Percentiles rank a stretch among this genome's conserved stretches.
phyloP scores from a whole-genome alignment of 2,113 vertebrate genomes.

The Anolis carolinensis region DNA sequence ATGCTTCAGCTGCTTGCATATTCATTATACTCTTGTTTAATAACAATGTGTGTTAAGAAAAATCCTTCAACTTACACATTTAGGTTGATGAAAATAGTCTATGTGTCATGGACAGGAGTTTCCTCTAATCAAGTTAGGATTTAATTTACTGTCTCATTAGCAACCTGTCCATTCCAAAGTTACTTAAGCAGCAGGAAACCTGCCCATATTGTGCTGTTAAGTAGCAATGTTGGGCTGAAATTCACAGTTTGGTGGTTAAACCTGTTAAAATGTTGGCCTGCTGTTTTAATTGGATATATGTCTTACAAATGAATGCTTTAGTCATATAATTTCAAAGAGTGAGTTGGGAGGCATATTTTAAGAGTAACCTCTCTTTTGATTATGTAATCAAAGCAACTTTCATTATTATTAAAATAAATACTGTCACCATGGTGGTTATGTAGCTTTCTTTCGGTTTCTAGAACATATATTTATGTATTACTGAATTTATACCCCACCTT shows the following conservation, averaged over 20 bases:
- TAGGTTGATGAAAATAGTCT: background rate
- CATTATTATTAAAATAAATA: background rate
- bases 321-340: background rate
- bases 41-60: background rate
- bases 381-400: background rate
- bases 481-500: too few species aligned
- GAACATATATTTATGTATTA: too few species aligned
- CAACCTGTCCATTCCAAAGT: background rate
- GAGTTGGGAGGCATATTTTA: too few species aligned
- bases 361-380: too few species aligned
- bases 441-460: background rate
- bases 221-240: background rate
- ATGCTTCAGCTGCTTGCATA: background rate
- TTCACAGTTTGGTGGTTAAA: background rate
- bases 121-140: background rate
- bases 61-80: background rate
- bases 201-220: background rate
- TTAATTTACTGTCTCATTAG: conserved; percentile 1
- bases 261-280: background rate
- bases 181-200: background rate
- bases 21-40: background rate
- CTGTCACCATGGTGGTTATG: background rate
- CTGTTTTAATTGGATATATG: background rate
- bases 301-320: background rate
- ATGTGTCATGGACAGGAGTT: background rate